A percentile compares a stretch with the other conserved stretches of the same genome.
Evolutionary conservation across 2,113 vertebrate species (phyloP).

Genomic region (Ursus arctos): DNA sequence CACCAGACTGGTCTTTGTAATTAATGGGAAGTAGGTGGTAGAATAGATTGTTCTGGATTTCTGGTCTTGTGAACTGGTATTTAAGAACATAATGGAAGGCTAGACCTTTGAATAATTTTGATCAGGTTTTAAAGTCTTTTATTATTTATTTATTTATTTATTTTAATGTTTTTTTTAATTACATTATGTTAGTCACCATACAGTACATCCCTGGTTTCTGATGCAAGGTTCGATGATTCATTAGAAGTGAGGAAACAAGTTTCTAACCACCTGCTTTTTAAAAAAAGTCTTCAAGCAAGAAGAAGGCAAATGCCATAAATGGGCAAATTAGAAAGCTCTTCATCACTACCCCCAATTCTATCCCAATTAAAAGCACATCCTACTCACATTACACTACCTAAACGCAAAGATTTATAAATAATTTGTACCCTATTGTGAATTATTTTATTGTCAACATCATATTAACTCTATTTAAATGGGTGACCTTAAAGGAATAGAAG

Average conservation of each 20-base stretch:
- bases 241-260: not conserved
- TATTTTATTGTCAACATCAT: not conserved
- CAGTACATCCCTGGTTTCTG: too few species aligned
- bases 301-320: not conserved
- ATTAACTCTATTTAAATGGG: not conserved
- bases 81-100: not conserved
- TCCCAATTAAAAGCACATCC: not conserved
- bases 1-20: not conserved
- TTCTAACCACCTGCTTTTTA: not conserved
- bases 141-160: too few species aligned
- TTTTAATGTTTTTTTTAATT: too few species aligned
- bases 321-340: not conserved
- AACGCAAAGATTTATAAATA: not conserved
- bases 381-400: not conserved
- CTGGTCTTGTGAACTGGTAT: not conserved
- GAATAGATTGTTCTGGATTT: not conserved
- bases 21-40: not conserved
- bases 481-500: not conserved
- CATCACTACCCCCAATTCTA: not conserved
- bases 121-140: not conserved
- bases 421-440: not conserved
- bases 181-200: too few species aligned
- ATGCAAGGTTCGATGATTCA: too few species aligned
- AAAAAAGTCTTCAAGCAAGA: not conserved
- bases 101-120: not conserved